phyloP scores from a whole-genome alignment of 2,797 vertebrate species.

The Acrossocheilus fasciatus region DNA sequence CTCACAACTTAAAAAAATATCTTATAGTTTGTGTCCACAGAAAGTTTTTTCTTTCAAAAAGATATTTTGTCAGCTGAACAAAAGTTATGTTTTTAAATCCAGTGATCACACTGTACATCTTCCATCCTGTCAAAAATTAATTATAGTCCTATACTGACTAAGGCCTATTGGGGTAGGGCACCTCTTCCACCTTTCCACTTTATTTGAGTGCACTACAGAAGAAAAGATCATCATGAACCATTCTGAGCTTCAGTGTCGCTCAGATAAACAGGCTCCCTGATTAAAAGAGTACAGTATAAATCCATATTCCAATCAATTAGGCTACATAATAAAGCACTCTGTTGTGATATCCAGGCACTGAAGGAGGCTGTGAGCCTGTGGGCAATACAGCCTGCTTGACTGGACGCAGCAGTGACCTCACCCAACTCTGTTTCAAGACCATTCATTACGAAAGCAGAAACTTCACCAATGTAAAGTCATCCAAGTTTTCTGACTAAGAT shows the following conservation, averaged over 20 bases:
- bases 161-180: not conserved
- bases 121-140: not conserved
- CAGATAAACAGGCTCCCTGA: not conserved
- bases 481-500: not conserved
- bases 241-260: not conserved
- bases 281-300: slow-evolving; percentile 6
- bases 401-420: slow-evolving; percentile 4
- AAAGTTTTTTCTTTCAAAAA: not conserved
- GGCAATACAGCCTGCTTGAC: slow-evolving; percentile 7
- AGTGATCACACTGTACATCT: not conserved
- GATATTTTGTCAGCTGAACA: not conserved
- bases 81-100: not conserved
- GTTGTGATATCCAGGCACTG: not conserved
- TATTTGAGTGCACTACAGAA: not conserved
- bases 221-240: not conserved
- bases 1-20: not conserved
- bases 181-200: not conserved
- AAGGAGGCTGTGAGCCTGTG: not conserved
- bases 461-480: not conserved
- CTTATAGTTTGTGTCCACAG: not conserved
- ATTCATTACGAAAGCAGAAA: slow-evolving; percentile 15
- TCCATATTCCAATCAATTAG: slow-evolving; percentile 13
- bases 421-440: not conserved
- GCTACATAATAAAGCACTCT: not conserved
- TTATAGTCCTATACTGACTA: not conserved